Base-by-base conservation (phyloP, 2,113 vertebrate species). In the Equus quagga region DNA sequence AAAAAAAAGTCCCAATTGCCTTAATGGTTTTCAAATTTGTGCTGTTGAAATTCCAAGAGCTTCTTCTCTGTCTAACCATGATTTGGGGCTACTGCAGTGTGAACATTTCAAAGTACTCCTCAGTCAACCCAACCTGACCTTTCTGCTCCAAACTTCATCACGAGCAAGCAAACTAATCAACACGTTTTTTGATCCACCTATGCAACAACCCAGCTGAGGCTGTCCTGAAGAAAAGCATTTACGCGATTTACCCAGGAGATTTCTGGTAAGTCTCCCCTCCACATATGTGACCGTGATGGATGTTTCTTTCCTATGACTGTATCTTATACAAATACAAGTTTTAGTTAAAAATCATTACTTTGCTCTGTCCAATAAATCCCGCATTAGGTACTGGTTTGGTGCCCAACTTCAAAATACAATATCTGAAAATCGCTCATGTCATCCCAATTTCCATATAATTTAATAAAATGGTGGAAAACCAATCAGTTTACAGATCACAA, bases 401-500 rank as follows among this genome's bases (percentile, higher is more conserved):
- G 65, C 12, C 65, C 36, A 1, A 91, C 10, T 95, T 93, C 65
- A 87, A 79, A 91, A 84, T 15, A 49, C 24, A 80, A 0, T 89
- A 93, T 97, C 92, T 87, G 73, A 95, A 92, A 83, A 94, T 79
- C 84, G 97, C 75, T 92, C 93, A n/a, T 81, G 46, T 67, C 89
- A 94, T 80, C 88, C 85, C 36, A 91, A 96, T 97, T 98, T 98
- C 97, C 96, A 97, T 0, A 18, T 46, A 60, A 85, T 46, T 84
- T 85, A 90, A 58, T 85, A 98, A 97, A 83, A 51, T 36, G 33
- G 46, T 44, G 15, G 46, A 78, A 89, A 89, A 89, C 23, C 14
- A 26, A 11, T 54, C 10, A 44, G 51, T 33, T 95, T 76, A 75
- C 13, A 92, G 60, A 41, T 36, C 31, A 33, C 49, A 80, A 49